These are phyloP conservation scores for Mus minutoides DNA, from an alignment of 2,797 vertebrate genomes.

Conservation along the genomic window DNA sequence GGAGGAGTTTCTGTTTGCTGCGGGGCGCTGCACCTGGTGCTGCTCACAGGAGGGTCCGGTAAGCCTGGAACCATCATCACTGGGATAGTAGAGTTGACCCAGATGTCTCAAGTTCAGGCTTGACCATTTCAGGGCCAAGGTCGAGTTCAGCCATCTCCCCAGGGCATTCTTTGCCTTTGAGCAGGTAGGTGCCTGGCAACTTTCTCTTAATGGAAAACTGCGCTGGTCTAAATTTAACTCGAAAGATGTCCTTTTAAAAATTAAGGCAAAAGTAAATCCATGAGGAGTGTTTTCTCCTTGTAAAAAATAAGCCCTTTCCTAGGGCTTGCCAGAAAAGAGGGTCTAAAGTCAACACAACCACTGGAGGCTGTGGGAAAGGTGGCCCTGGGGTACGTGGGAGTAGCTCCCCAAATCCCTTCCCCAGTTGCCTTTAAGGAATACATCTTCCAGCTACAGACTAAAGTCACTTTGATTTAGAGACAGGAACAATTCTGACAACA, in stretches of 20 bases:
- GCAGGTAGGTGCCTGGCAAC: constrained; percentile 68
- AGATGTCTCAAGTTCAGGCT: background rate
- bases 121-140: background rate
- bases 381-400: background rate
- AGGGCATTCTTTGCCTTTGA: background rate
- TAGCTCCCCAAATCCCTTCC: background rate
- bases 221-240: constrained; percentile 72
- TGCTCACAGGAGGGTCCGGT: background rate
- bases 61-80: rapidly evolving
- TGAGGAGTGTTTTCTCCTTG: constrained; percentile 4
- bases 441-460: background rate
- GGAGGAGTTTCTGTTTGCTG: background rate
- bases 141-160: constrained; percentile 28
- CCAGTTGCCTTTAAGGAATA: background rate
- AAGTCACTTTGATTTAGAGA: background rate
- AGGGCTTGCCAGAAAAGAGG: background rate
- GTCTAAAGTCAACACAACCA: background rate
- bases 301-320: background rate
- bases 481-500: background rate
- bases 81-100: background rate
- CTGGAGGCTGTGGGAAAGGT: background rate
- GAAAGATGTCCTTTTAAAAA: constrained; percentile 68
- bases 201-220: constrained; percentile 70
- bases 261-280: constrained; percentile 66
- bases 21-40: constrained; percentile 28